Evolutionary conservation across 2,797 vertebrate species (phyloP), one percentile per base, ranked within the genome.

Genomic region (Smutsia temminckii): DNA sequence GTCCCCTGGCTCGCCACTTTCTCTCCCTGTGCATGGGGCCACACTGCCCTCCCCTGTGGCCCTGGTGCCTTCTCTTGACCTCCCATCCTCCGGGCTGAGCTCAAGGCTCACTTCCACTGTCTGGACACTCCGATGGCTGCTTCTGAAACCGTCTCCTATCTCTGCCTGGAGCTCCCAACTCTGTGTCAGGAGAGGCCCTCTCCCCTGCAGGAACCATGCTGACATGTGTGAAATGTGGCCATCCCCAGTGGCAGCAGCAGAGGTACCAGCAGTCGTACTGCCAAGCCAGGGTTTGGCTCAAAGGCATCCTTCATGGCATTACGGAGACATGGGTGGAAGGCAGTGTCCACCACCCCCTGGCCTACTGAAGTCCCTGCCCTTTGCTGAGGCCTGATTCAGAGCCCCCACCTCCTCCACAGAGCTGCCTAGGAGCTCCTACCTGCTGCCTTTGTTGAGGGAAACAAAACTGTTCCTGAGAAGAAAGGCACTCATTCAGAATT

Each of bases 361-460:
- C 79, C 57, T 55, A 13, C 20, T 5, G 13, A 20, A 25, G 51
- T 37, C 92, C 68, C 25, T 40, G 49, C 37, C 11, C 27, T 42
- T n/a, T 21, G 4, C 1, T 5, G 1, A 29, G 69, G 37, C 20
- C 42, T 17, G 5, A 1, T 32, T 72, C 12, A 6, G 34, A 27
- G 7, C 2, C 57, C 21, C 17, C 34, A 4, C 53, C n/a, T 7
- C 2, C 34, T 37, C 32, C 7, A 0, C 0, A 0, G 29, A 6
- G 63, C 77, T 42, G 42, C 75, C 25, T 4, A 0, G 25, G 23
- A 21, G 63, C 10, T 63, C 40, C 18, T 12, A 8, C 27, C 27
- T 7, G 13, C 42, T 14, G 5, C 40, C 57, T 71, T 10, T 57
- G n/a, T 11, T 29, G 14, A 42, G 25, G 9, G 17, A 72, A 88